Base-by-base conservation (phyloP, 2,888 invertebrate species). In the Diploptera punctata region DNA sequence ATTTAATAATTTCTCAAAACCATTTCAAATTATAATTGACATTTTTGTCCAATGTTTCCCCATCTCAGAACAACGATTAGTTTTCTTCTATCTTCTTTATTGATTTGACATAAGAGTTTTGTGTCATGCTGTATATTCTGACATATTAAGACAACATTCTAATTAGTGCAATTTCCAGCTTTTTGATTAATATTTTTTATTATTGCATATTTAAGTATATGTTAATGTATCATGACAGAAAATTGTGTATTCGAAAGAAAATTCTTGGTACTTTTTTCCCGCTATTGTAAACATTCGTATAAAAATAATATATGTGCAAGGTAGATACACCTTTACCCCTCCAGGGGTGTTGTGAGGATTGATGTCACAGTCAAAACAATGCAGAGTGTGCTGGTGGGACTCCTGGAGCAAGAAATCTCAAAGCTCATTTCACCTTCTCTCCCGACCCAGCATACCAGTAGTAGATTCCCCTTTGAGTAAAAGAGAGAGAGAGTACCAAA, bases 391-490 rank as follows among this genome's bases (percentile, higher is more conserved):
- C 71, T 71, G 49, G 33, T 33, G 71, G 71, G 71, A 71, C 52
- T 70, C 65, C 19, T 21, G 52, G 33, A 33, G 47, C 43, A 38
- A 24, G 74, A 74, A 74, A 68, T 72, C 74, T 74, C 74, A 71
- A 31, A 74, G 71, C 74, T 74, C 74, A 74, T 74, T 74, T 67
- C 72, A 44, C 68, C 44, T 60, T 70, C 47, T 67, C 47, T 57
- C 61, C 47, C n/a, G 57, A 31, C 57, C 73, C 70, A 31, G 54
- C 49, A 71, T 67, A 71, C 65, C 57, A 33, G 49, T 21, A 24
- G 19, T 43, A 54, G 69, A 44, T 52, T 70, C 33, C 26, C 29
- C 49, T 70, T 65, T 57, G 57, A 57, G 29, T n/a, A 67, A 60
- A 43, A 38, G 44, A 43, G 70, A 70, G 57, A 69, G 38, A 61